Percentiles rank a stretch among this genome's conserved stretches.
Conservation (phyloP, 2,888 invertebrate species). For the Synergus japonicus region DNA sequence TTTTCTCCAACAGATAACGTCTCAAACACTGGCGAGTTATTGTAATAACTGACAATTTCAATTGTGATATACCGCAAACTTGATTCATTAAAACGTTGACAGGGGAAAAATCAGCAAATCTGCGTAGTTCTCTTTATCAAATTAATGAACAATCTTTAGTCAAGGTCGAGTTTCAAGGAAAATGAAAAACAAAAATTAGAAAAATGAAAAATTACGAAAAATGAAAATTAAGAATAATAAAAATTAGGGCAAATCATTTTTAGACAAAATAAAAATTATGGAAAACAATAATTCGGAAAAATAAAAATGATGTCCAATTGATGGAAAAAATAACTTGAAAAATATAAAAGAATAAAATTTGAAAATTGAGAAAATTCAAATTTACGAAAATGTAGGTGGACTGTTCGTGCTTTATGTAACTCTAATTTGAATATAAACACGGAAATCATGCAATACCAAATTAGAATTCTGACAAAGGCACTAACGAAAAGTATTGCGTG, state of each 20-base stretch:
- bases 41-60: neutral
- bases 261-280: too few relatives aligned
- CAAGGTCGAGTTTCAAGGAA: neutral
- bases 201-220: too few relatives aligned
- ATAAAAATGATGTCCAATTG: neutral
- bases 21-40: neutral
- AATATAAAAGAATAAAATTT: neutral
- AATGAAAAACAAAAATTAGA: neutral
- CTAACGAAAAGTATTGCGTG: constrained; percentile 1
- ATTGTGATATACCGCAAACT: neutral
- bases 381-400: neutral
- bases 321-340: neutral
- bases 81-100: constrained; percentile 6
- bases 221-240: too few relatives aligned
- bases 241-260: too few relatives aligned
- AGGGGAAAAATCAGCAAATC: neutral
- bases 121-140: neutral
- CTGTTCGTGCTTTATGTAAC: neutral
- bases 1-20: too few relatives aligned
- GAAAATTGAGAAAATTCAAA: neutral
- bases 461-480: neutral
- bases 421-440: neutral
- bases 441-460: neutral
- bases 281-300: too few relatives aligned
- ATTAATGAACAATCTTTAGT: neutral